Conservation (phyloP, 2,113 vertebrate genomes). For the Passer montanus region DNA sequence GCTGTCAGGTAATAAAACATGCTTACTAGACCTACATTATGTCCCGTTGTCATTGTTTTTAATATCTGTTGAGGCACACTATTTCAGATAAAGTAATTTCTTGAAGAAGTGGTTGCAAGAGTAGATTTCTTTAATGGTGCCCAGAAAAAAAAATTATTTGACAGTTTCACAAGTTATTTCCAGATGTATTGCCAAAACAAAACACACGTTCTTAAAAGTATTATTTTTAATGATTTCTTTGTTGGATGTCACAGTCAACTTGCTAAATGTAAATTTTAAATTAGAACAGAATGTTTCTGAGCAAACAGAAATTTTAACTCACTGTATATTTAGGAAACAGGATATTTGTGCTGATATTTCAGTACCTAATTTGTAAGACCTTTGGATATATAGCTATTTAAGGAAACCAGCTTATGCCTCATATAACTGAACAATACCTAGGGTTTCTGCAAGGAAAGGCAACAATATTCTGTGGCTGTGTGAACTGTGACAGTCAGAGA, state of each 20-base stretch:
- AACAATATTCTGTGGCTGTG: not conserved
- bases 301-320: not conserved
- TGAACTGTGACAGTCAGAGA: not conserved
- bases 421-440: not conserved
- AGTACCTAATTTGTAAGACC: not conserved
- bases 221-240: not conserved
- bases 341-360: not conserved
- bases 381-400: not conserved
- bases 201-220: not conserved
- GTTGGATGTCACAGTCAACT: not conserved
- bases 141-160: not conserved
- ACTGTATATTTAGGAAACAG: not conserved
- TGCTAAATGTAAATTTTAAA: not conserved
- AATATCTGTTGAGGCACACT: not conserved
- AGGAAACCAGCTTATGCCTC: not conserved
- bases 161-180: not conserved
- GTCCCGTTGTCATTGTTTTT: not conserved
- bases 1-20: conserved; percentile 37
- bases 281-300: not conserved
- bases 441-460: not conserved
- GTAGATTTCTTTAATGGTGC: not conserved
- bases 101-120: not conserved
- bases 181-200: not conserved
- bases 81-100: not conserved
- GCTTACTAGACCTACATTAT: not conserved